phyloP scores from a whole-genome alignment of 2,888 invertebrate genomes.

The Drosophila pseudotakahashii region DNA sequence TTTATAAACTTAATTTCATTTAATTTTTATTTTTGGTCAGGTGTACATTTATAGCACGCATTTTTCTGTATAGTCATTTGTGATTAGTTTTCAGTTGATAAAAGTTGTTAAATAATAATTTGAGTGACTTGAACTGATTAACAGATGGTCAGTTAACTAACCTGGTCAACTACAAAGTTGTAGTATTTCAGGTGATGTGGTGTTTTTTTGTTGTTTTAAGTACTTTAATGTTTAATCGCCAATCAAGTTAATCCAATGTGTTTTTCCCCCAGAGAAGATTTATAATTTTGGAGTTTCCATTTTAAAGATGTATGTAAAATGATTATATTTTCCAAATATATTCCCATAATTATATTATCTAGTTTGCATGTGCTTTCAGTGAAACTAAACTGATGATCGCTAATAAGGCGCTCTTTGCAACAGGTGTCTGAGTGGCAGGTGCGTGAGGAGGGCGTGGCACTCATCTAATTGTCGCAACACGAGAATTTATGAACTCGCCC shows the following conservation, averaged over 20 bases:
- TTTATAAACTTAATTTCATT: too few species aligned
- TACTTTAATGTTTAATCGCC: not conserved
- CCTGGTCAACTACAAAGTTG: conserved; percentile 21
- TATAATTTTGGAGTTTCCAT: too few species aligned
- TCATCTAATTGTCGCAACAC: conserved; percentile 59
- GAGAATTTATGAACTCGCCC: conserved; percentile 61
- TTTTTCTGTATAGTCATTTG: conserved; percentile 10
- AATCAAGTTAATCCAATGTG: not conserved
- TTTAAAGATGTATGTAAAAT: too few species aligned
- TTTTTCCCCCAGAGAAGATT: too few species aligned
- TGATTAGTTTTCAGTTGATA: conserved; percentile 18
- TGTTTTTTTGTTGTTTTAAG: not conserved
- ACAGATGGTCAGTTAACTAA: conserved; percentile 21
- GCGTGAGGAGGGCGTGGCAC: conserved; percentile 61
- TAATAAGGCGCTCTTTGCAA: conserved; percentile 1
- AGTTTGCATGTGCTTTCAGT: too few species aligned
- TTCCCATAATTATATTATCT: too few species aligned
- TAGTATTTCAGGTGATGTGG: not conserved
- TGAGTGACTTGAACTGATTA: conserved; percentile 14
- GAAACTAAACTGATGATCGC: not conserved
- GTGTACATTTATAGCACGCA: not conserved
- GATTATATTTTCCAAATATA: too few species aligned
- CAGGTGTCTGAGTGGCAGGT: conserved; percentile 54
- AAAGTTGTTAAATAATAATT: conserved; percentile 17
- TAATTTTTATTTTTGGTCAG: conserved; percentile 1